Percentiles rank a stretch among this genome's conserved stretches.
Conservation (phyloP, 2,797 vertebrate genomes). For the Urophycis tenuis region DNA sequence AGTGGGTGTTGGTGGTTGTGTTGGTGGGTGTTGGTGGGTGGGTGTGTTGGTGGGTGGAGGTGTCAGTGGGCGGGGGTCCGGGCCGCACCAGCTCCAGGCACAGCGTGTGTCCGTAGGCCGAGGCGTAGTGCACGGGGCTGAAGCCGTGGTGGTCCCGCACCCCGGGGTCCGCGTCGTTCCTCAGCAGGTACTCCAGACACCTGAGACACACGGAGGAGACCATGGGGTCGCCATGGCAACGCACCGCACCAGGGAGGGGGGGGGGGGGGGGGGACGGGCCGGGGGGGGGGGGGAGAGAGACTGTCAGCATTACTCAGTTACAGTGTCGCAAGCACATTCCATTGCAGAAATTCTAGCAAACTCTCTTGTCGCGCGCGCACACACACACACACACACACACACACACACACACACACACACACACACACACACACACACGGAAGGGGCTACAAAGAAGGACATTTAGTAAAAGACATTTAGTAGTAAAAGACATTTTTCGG, state of each 20-base stretch:
- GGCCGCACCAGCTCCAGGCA: conserved; percentile 86
- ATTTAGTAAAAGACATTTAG: no score
- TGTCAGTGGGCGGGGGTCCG: not conserved
- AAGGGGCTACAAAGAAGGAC: no score
- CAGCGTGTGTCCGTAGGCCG: conserved; percentile 88
- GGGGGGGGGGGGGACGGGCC: no score
- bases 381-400: conserved; percentile 2
- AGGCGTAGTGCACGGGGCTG: conserved; percentile 92
- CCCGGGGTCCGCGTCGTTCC: conserved; percentile 90
- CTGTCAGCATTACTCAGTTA: not conserved
- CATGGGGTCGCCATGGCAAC: no score
- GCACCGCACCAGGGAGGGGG: no score
- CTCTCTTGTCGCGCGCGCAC: not conserved
- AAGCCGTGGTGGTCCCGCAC: conserved; percentile 91
- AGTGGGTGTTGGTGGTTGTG: no score
- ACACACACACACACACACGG: not conserved
- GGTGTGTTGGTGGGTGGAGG: not conserved
- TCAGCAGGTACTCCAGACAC: conserved; percentile 93
- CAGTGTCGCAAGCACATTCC: not conserved
- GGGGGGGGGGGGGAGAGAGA: not conserved
- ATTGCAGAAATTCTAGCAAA: not conserved
- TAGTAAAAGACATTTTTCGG: no score
- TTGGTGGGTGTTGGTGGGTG: not conserved
- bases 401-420: conserved; percentile 4
- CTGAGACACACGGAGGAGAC: conserved; percentile 54